Evolutionary conservation across 2,113 vertebrate genomes (phyloP).

Genomic region (Ahaetulla prasina): DNA sequence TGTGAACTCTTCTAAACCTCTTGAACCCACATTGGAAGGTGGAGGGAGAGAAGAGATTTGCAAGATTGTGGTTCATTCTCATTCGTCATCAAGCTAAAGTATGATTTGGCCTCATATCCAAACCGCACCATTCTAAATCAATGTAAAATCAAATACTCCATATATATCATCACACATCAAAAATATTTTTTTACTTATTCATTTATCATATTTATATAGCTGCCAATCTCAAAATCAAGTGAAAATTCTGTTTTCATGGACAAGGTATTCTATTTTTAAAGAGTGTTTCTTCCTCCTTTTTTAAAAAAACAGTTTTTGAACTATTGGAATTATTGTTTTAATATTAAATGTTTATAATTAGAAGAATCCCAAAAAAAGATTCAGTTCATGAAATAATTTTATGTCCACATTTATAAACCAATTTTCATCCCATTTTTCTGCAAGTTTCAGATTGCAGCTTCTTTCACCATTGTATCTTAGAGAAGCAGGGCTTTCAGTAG

Average conservation of each 20-base stretch:
- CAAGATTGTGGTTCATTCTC: background rate
- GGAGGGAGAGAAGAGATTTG: background rate
- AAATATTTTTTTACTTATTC: background rate
- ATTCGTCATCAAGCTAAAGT: background rate
- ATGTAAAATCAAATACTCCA: background rate
- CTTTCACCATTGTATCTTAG: background rate
- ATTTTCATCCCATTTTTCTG: background rate
- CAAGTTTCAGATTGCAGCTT: background rate
- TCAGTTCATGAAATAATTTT: background rate
- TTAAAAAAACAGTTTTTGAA: background rate
- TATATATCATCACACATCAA: fast-evolving
- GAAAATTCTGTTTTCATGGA: background rate
- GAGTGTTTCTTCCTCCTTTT: background rate
- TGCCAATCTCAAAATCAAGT: background rate
- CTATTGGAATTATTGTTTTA: background rate
- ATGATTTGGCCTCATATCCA: background rate
- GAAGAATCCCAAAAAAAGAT: background rate
- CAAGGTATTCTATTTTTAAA: fast-evolving
- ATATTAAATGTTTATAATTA: background rate
- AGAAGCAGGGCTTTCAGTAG: background rate
- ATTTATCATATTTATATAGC: background rate
- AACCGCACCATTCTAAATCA: background rate
- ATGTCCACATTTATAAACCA: background rate
- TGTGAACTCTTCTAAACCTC: background rate
- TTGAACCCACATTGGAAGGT: background rate